Evolutionary conservation across 92 coral and sea anemone genomes (phyloP), one percentile per base, ranked within the genome.

Genomic region (Muricea muricata): DNA sequence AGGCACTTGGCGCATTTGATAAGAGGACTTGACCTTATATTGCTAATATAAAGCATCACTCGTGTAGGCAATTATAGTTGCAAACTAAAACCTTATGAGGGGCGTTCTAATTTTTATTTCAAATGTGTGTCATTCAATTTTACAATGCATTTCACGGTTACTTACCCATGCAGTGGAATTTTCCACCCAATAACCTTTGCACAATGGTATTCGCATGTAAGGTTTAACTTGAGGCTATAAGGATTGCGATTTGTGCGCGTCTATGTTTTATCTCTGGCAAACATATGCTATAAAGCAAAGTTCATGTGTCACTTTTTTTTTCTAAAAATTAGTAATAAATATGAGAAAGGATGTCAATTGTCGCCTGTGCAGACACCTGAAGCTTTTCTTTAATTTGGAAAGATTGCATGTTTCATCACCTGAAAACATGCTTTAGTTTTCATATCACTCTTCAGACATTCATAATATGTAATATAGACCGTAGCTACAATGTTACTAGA

Each of bases 21-120:
- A 29, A 13, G 37, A 60, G 68, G 34, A 60, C 68, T 60, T 60
- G 68, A 60, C 60, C 60, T 60, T 25, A 25, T 30, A 25, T 25
- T 60, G n/a, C 14, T 30, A 39, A 28, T 12, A 63, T 8, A 63
- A 32, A 63, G 60, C 70, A 12, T 20, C 39, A 63, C 70, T 28
- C 18, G 70, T 63, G 70, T 63, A 32, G 35, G n/a, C 70, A 63
- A 63, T 63, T 63, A 63, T 63, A 63, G 70, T 63, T 1, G 12
- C 12, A 63, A 26, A 63, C 70, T 63, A 63, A 57, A 32, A 28
- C 10, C 50, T 3, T 45, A 45, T 45, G 15, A 45, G 50, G 15
- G 50, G 50, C 50, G 50, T 45, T 45, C 12, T 45, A 45, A 45
- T 45, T 45, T 12, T 8, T 45, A 8, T 45, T 17, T 8, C 9